A percentile compares a stretch with the other conserved stretches of the same genome.
phyloP scores from a whole-genome alignment of 2,113 vertebrate genomes.

The Sclerurus mexicanus region DNA sequence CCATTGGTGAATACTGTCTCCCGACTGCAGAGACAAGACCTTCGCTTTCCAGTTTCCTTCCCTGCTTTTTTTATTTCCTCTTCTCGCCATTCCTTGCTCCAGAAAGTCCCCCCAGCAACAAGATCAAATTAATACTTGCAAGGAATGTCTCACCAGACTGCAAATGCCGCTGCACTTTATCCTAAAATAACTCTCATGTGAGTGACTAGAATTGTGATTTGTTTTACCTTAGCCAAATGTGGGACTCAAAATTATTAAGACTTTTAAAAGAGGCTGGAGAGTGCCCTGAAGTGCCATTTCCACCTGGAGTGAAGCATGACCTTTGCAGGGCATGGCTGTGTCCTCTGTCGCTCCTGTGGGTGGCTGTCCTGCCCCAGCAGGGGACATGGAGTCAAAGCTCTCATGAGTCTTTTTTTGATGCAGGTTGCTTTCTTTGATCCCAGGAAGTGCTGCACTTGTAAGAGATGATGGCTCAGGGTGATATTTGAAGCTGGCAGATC shows the following conservation, averaged over 20 bases:
- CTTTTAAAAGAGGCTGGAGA: background rate
- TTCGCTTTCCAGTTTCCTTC: background rate
- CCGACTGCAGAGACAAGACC: background rate
- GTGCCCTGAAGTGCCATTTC: background rate
- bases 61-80: background rate
- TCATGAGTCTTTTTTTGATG: background rate
- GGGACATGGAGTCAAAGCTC: background rate
- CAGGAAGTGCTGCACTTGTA: background rate
- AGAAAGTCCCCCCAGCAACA: background rate
- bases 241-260: background rate
- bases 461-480: background rate
- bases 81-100: background rate
- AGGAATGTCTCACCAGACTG: background rate
- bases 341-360: background rate
- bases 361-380: background rate
- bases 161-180: background rate
- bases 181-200: background rate
- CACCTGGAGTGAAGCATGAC: background rate
- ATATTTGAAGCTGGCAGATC: background rate
- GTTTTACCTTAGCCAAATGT: background rate
- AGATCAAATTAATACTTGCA: background rate
- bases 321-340: background rate
- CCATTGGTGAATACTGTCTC: background rate
- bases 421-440: background rate
- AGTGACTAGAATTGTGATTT: background rate